phyloP scores from a whole-genome alignment of 2,888 invertebrate genomes.

The Drosophila crucigera region DNA sequence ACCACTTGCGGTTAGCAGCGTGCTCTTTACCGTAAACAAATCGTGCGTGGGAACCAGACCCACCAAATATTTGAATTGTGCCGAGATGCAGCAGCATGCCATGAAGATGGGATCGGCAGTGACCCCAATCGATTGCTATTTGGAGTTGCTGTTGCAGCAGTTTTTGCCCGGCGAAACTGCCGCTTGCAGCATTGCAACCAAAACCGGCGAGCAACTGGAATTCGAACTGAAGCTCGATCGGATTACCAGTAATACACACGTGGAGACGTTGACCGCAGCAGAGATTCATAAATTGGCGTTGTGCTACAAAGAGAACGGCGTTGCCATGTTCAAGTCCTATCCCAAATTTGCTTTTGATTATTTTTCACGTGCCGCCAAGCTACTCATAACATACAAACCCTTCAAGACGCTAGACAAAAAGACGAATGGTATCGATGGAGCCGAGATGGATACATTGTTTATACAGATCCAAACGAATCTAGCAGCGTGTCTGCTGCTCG shows the following conservation, averaged over 20 bases:
- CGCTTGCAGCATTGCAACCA: slow-evolving; percentile 84
- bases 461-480: slow-evolving; percentile 92
- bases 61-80: slow-evolving; percentile 62
- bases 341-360: slow-evolving; percentile 90
- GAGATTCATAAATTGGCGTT: slow-evolving; percentile 85
- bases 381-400: slow-evolving; percentile 88
- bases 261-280: slow-evolving; percentile 84
- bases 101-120: slow-evolving; percentile 85
- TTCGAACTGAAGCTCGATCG: slow-evolving; percentile 84
- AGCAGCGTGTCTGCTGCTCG: slow-evolving; percentile 92
- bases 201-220: slow-evolving; percentile 62
- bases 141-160: slow-evolving; percentile 86
- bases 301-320: slow-evolving; percentile 86
- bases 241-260: slow-evolving; percentile 84
- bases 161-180: slow-evolving; percentile 86
- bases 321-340: slow-evolving; percentile 88
- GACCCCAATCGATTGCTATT: slow-evolving; percentile 85
- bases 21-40: slow-evolving; percentile 75
- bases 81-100: slow-evolving; percentile 29
- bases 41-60: slow-evolving; percentile 64
- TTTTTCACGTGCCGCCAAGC: slow-evolving; percentile 91
- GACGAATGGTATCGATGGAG: slow-evolving; percentile 72
- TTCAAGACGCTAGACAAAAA: slow-evolving; percentile 86
- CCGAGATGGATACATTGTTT: slow-evolving; percentile 87
- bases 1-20: slow-evolving; percentile 78